A percentile compares a stretch with the other conserved stretches of the same genome.
These are phyloP conservation scores for Drosophila baimaii DNA, from an alignment of 1,140 invertebrate species.

Conservation along the genomic window DNA sequence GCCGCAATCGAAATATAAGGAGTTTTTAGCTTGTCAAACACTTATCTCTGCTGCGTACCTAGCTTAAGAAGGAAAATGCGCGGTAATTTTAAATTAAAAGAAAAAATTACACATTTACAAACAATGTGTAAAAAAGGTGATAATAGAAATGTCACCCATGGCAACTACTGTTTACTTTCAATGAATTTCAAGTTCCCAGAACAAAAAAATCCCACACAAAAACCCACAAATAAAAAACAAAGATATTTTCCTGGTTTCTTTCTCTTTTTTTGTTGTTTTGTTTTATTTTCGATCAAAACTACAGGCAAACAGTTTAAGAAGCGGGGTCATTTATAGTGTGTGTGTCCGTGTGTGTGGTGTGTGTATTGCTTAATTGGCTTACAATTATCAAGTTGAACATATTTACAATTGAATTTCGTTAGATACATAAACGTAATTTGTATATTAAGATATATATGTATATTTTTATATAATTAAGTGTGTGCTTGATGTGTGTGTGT, in stretches of 20 bases:
- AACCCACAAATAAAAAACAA: neutral
- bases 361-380: slow-evolving; percentile 58
- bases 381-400: slow-evolving; percentile 63
- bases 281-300: slow-evolving; percentile 50
- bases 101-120: no score
- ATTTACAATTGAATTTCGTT: slow-evolving; percentile 73
- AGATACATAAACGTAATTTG: slow-evolving; percentile 63
- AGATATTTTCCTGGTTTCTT: slow-evolving; percentile 4
- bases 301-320: slow-evolving; percentile 54
- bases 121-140: no score
- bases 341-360: slow-evolving; percentile 31
- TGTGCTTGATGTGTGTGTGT: slow-evolving; percentile 42
- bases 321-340: slow-evolving; percentile 59
- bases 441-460: slow-evolving; percentile 32
- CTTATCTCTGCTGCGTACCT: no score
- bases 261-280: neutral
- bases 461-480: slow-evolving; percentile 35
- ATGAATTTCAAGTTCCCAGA: no score
- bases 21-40: no score
- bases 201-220: neutral
- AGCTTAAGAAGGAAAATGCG: no score
- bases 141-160: no score
- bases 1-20: no score
- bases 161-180: no score
- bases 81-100: no score